A percentile compares a stretch with the other conserved stretches of the same genome.
phyloP scores from a whole-genome alignment of 2,888 invertebrate species.

The Drosophila merina region DNA sequence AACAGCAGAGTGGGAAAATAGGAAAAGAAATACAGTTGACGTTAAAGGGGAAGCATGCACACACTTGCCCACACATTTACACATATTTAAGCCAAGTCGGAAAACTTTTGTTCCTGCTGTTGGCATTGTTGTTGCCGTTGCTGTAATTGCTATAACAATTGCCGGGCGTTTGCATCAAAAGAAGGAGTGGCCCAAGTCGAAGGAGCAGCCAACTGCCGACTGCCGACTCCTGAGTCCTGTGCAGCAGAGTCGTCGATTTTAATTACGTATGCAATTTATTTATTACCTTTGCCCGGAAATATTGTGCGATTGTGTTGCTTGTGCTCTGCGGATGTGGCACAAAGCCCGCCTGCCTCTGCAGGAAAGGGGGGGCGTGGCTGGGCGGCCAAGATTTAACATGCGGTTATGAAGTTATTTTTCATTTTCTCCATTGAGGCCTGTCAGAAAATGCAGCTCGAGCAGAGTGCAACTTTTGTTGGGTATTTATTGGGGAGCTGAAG shows the following conservation, averaged over 20 bases:
- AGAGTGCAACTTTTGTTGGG: not conserved
- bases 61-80: slow-evolving; percentile 1
- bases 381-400: slow-evolving; percentile 63
- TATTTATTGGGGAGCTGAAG: not conserved
- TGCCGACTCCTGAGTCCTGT: slow-evolving; percentile 32
- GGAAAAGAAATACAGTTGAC: slow-evolving; percentile 60
- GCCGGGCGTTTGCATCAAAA: slow-evolving; percentile 26
- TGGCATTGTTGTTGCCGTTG: slow-evolving; percentile 41
- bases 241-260: slow-evolving; percentile 78
- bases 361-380: slow-evolving; percentile 17
- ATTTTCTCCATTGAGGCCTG: slow-evolving; percentile 69
- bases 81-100: slow-evolving; percentile 61
- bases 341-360: slow-evolving; percentile 10
- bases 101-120: slow-evolving; percentile 65
- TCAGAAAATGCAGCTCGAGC: slow-evolving; percentile 33
- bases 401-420: slow-evolving; percentile 75
- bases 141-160: slow-evolving; percentile 68
- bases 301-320: slow-evolving; percentile 72
- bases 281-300: slow-evolving; percentile 77
- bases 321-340: slow-evolving; percentile 45
- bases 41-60: slow-evolving; percentile 71
- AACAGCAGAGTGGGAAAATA: slow-evolving; percentile 36
- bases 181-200: slow-evolving; percentile 25
- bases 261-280: slow-evolving; percentile 80
- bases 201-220: slow-evolving; percentile 4